phyloP scores from a whole-genome alignment of 2,888 invertebrate genomes.

The Thecophora atra region DNA sequence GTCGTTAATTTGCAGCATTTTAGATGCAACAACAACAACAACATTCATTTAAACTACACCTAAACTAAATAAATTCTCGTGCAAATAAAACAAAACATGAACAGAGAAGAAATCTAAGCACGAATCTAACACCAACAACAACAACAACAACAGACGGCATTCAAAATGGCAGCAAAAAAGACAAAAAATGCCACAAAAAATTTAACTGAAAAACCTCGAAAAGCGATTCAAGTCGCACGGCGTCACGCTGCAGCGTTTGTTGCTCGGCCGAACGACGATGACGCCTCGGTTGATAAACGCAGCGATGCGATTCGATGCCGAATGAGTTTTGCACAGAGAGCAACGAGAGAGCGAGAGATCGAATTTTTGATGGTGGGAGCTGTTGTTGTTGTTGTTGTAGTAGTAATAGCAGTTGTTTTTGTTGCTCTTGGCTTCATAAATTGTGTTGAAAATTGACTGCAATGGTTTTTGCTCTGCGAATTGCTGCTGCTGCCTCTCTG shows the following conservation, averaged over 20 bases:
- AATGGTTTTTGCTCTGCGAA: neutral
- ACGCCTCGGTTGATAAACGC: constrained; percentile 37
- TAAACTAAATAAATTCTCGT: neutral
- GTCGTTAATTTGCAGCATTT: constrained; percentile 16
- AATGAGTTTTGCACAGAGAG: neutral
- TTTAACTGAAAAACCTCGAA: constrained; percentile 15
- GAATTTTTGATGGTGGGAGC: neutral
- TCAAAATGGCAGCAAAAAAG: neutral
- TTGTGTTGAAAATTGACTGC: constrained; percentile 25
- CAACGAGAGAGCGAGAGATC: neutral
- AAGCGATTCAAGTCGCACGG: neutral
- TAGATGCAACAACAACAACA: neutral
- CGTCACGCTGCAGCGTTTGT: too few relatives aligned
- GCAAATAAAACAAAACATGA: neutral
- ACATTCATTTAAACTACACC: neutral
- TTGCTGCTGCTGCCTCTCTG: constrained; percentile 16
- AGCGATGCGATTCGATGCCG: constrained; percentile 35
- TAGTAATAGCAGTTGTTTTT: constrained; percentile 18
- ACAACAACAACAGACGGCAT: too few relatives aligned
- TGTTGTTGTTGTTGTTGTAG: constrained; percentile 10
- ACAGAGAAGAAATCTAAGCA: neutral
- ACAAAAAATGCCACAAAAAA: constrained; percentile 4
- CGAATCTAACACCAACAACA: neutral
- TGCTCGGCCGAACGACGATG: constrained; percentile 17
- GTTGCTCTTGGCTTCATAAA: constrained; percentile 27